Conservation (phyloP, 2,888 invertebrate genomes). For the Drosophila gaucha region DNA sequence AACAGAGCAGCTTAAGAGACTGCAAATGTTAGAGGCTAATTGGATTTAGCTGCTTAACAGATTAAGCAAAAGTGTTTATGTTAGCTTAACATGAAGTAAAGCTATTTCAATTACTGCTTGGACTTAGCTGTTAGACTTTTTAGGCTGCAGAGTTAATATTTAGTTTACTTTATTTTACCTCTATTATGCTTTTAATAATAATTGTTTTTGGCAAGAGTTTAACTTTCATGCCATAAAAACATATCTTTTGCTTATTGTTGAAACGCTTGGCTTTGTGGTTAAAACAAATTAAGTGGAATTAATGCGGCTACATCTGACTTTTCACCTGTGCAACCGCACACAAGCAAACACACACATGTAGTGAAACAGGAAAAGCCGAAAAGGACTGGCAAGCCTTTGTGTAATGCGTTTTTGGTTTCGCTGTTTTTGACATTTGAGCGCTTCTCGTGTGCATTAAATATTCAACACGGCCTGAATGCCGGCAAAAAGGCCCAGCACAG, state of each 20-base stretch:
- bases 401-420: conserved; percentile 50
- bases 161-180: not conserved
- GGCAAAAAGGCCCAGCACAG: conserved; percentile 23
- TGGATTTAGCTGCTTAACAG: not conserved
- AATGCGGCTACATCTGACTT: conserved; percentile 67
- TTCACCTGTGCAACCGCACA: conserved; percentile 64
- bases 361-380: conserved; percentile 43
- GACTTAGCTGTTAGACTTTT: not conserved
- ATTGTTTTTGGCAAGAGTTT: not conserved
- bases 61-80: not conserved
- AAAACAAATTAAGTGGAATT: conserved; percentile 76
- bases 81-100: not conserved
- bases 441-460: conserved; percentile 58
- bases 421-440: conserved; percentile 74
- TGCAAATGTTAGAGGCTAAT: not conserved
- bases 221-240: conserved; percentile 20
- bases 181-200: not conserved
- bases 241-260: conserved; percentile 28
- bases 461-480: conserved; percentile 45
- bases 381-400: conserved; percentile 61
- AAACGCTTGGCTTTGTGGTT: conserved; percentile 53
- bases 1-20: conserved; percentile 15
- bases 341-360: conserved; percentile 4
- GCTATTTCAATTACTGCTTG: too few species aligned
- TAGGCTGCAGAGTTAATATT: not conserved